Evolutionary conservation across 2,797 vertebrate genomes (phyloP), one percentile per base, ranked within the genome.

Genomic region (Acipenser transmontanus): DNA sequence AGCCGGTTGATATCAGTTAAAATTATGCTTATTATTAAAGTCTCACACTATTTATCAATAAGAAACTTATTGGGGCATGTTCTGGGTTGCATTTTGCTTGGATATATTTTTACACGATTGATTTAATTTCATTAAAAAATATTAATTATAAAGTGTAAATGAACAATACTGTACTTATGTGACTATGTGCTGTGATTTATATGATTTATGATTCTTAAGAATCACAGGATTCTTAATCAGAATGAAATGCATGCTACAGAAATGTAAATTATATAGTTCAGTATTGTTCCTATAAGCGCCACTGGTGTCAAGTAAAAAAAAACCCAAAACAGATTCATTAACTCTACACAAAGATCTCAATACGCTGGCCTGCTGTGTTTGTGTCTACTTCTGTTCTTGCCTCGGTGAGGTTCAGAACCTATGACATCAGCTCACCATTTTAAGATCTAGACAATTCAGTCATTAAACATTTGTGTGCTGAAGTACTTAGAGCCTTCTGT

Each of bases 401-500:
- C 34, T 50, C n/a, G 20, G 34, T 54, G 50, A 49, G 50, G 17
- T 47, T 56, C n/a, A 4, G 14, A 20, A 17, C 47, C 66, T 8
- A 47, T 47, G 47, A 7, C 61, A 47, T 62, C 47, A 49, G 8
- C 66, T 51, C 12, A 6, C 69, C 65, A 50, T 66, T 70, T 52
- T 48, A 59, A 59, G 52, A 61, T 49, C 61, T 6, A 50, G 61
- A 50, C 48, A 14, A 57, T 6, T 20, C n/a, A 17, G 47, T 59
- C 69, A 63, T 66, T 66, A 66, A 66, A 63, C 49, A 59, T 63
- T 63, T 54, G 34, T 49, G 49, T 1, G 8, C 59, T 14, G 66
- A 54, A 67, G 60, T 49, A 66, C 12, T 47, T 49, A 60, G 11
- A 0, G 4, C 49, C 65, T 17, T n/a, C 13, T 12, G 49, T 60